These are phyloP conservation scores for Phrynocephalus vlangalii DNA, from an alignment of 2,797 vertebrate genomes.

Conservation along the genomic window DNA sequence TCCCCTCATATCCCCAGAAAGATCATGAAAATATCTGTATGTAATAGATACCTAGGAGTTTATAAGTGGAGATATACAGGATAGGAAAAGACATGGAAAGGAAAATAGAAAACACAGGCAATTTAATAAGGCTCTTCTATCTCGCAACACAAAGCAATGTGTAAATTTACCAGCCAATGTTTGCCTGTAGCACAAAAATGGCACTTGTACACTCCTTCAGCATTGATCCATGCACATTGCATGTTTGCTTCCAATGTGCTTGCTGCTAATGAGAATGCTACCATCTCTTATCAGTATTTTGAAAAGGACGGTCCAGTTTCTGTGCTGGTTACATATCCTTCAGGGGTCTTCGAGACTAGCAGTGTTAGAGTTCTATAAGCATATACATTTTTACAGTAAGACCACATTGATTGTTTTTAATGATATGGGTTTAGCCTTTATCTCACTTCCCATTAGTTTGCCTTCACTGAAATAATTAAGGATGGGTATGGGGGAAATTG, in stretches of 20 bases:
- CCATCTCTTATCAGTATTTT: not conserved
- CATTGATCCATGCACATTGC: too few relatives aligned
- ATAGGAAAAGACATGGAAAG: not conserved
- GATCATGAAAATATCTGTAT: not conserved
- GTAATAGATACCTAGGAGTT: not conserved
- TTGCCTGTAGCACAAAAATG: too few relatives aligned
- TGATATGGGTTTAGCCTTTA: not conserved
- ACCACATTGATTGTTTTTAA: not conserved
- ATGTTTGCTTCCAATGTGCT: not conserved
- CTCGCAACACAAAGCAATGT: too few relatives aligned
- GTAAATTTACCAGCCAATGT: too few relatives aligned
- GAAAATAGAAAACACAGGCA: not conserved
- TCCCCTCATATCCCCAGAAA: slow-evolving; percentile 10
- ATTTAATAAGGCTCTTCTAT: not conserved
- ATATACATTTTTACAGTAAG: not conserved
- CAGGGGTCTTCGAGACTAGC: not conserved
- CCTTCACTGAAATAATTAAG: not conserved
- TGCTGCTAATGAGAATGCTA: not conserved
- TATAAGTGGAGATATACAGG: not conserved
- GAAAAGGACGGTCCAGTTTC: not conserved
- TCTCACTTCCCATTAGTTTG: not conserved
- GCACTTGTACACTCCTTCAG: too few relatives aligned
- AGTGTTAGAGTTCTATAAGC: not conserved
- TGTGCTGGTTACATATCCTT: not conserved
- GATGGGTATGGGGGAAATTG: not conserved